Base-by-base conservation (phyloP, 2,888 invertebrate genomes). In the Perizoma affinitatum region DNA sequence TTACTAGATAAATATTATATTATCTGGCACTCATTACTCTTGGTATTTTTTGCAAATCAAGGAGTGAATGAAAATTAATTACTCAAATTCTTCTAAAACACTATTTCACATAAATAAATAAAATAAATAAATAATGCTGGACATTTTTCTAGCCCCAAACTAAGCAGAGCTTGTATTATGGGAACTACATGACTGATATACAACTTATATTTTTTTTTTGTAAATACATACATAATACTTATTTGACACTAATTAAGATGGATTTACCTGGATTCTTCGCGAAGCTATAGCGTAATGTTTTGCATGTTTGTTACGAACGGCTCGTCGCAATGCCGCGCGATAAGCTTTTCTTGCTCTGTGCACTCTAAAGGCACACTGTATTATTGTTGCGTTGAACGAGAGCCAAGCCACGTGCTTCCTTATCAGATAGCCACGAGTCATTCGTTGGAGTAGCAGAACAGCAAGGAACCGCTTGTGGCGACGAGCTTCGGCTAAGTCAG, bases 311-410 rank as follows among this genome's bases (percentile, higher is more conserved):
- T 78, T 75, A 42, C 76, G 72, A 4, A 91, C 89, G 5, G 87
- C 89, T 67, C 78, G 72, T 63, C 83, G 82, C 52, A 91, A 70
- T 6, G 86, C 88, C 0, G 69, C 74, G 58, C 86, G 76, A 44
- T 82, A 85, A 5, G 74, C 76, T 70, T 84, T 85, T 6, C 84
- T 75, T 7, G 90, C 89, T 65, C 61, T 63, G 43, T 89, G 83
- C 7, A 78, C 53, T 71, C 90, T 84, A 61, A 84, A 90, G 0
- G 89, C 89, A 48, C 87, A 86, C 66, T 92, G 92, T 67, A 92
- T 90, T 9, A 68, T 86, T 3, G 63, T 81, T 4, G 90, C 90
- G 53, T 90, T 87, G 49, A 76, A 69, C 5, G 86, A 76, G 40
- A 92, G 70, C 88, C 87, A 86, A 1, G 81, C 80, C 8, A 92